A percentile compares a stretch with the other conserved stretches of the same genome.
phyloP scores from a whole-genome alignment of 2,888 invertebrate genomes.

The Podabrus alpinus region DNA sequence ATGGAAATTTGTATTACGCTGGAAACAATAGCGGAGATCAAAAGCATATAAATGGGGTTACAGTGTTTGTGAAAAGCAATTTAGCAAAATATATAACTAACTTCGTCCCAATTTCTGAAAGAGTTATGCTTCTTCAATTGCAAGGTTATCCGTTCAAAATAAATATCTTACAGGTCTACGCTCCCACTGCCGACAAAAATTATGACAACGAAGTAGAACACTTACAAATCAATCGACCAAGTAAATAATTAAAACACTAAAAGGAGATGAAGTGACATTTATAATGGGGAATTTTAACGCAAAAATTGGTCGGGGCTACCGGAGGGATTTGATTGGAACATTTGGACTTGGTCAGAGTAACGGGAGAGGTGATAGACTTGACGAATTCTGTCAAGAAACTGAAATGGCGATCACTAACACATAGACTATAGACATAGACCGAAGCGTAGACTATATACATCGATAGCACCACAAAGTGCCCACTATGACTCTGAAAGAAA shows the following conservation, averaged over 20 bases:
- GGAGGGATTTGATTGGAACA: too few relatives aligned
- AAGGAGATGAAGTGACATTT: too few relatives aligned
- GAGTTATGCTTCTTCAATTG: not conserved
- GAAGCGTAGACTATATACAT: not conserved
- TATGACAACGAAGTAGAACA: not conserved
- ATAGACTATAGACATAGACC: too few relatives aligned
- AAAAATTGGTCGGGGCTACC: too few relatives aligned
- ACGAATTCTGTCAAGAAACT: not conserved
- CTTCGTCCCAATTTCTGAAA: too few relatives aligned
- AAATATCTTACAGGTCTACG: not conserved
- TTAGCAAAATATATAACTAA: conserved; percentile 5
- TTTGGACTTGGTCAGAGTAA: too few relatives aligned
- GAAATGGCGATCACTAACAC: not conserved
- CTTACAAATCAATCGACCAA: too few relatives aligned
- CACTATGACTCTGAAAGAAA: not conserved
- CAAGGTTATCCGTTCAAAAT: not conserved
- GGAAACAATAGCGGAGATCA: conserved; percentile 12
- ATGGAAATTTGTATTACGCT: conserved; percentile 16
- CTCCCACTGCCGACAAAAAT: not conserved
- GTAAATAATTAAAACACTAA: too few relatives aligned
- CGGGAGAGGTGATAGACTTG: too few relatives aligned
- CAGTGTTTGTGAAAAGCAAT: conserved; percentile 12
- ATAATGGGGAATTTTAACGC: too few relatives aligned
- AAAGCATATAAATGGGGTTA: conserved; percentile 15
- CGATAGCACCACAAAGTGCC: not conserved